These are phyloP conservation scores for Monomorium pharaonis DNA, from an alignment of 1,140 invertebrate genomes.

Conservation along the genomic window DNA sequence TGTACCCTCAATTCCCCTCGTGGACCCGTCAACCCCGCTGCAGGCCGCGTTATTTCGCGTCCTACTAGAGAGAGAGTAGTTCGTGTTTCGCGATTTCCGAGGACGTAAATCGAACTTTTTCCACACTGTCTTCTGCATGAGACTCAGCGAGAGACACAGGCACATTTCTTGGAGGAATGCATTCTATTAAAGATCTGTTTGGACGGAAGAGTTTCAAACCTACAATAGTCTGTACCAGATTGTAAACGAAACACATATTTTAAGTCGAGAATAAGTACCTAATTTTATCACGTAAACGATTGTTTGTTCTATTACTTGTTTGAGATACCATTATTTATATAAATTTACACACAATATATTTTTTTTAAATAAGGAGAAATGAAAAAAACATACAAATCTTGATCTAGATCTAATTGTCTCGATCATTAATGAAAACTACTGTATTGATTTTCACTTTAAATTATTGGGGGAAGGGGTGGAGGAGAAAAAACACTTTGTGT, in stretches of 20 bases:
- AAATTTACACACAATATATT: too few relatives aligned
- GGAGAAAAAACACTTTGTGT: too few relatives aligned
- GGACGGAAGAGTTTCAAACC: neutral
- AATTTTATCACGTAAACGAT: too few relatives aligned
- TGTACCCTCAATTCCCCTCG: conserved; percentile 64
- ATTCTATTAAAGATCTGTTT: neutral
- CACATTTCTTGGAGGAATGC: neutral
- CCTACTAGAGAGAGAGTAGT: conserved; percentile 8
- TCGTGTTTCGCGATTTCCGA: conserved; percentile 64
- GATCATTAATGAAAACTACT: too few relatives aligned
- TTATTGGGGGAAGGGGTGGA: too few relatives aligned
- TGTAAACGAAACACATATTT: neutral
- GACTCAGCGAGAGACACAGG: neutral
- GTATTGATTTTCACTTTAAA: too few relatives aligned
- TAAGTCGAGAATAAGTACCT: neutral
- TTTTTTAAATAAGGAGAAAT: too few relatives aligned
- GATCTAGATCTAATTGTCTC: too few relatives aligned
- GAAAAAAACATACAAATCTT: too few relatives aligned
- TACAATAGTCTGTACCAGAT: neutral
- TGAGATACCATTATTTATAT: too few relatives aligned
- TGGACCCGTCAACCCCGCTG: conserved; percentile 52
- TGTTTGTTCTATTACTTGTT: too few relatives aligned
- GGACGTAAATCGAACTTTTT: conserved; percentile 43
- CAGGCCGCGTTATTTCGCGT: conserved; percentile 58
- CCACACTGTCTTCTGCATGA: conserved; percentile 48